Conservation (phyloP, 2,888 invertebrate species). For the Bhutanitis thaidina region DNA sequence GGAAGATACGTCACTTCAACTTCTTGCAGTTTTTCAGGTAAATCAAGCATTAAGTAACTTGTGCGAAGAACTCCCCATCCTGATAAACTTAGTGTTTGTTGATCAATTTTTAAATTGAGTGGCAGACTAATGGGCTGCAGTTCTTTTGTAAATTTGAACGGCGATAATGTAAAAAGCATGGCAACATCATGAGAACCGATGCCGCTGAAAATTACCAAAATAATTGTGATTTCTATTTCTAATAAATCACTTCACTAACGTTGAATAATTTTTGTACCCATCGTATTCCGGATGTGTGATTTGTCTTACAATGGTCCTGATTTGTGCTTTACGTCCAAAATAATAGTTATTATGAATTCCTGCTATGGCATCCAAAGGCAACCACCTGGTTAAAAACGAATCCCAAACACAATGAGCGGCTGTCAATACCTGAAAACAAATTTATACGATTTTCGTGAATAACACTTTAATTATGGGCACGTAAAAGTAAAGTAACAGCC, state of each 20-base stretch:
- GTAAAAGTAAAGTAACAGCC: too few species aligned
- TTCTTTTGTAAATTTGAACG: constrained; percentile 51
- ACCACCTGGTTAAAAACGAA: constrained; percentile 52
- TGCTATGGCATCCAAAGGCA: constrained; percentile 64
- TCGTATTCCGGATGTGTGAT: constrained; percentile 65
- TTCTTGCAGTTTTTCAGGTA: constrained; percentile 67
- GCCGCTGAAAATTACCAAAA: constrained; percentile 40
- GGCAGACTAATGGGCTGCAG: constrained; percentile 70
- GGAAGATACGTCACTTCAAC: constrained; percentile 58
- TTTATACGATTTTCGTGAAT: too few species aligned
- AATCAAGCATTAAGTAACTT: constrained; percentile 49
- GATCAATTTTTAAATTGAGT: constrained; percentile 35
- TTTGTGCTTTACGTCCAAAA: constrained; percentile 53
- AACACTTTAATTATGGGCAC: too few species aligned
- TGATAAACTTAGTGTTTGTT: constrained; percentile 45
- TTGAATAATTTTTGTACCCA: constrained; percentile 48
- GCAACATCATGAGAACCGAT: constrained; percentile 78
- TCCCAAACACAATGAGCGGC: constrained; percentile 67
- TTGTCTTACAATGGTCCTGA: constrained; percentile 44
- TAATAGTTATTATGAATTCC: constrained; percentile 61
- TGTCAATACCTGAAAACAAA: constrained; percentile 50
- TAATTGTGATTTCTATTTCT: background rate
- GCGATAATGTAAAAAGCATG: constrained; percentile 54
- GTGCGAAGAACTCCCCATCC: constrained; percentile 76
- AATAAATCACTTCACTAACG: background rate